Percentiles rank a stretch among this genome's conserved stretches.
Evolutionary conservation across 2,888 invertebrate species (phyloP).

Genomic region (Holacanthella duospinosa): DNA sequence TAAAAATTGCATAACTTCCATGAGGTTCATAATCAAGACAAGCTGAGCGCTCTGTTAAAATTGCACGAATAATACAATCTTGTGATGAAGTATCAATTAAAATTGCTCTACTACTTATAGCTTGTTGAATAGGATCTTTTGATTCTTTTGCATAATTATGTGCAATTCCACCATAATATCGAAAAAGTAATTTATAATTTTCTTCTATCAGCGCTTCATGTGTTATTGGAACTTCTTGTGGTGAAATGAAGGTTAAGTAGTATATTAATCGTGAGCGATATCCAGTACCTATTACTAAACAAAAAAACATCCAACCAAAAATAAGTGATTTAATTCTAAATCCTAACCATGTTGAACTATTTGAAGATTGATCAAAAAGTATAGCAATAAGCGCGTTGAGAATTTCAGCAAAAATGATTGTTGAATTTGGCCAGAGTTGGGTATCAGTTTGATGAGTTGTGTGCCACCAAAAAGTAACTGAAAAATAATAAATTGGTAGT

Average conservation of each 20-base stretch:
- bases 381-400: background rate
- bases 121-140: background rate
- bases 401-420: background rate
- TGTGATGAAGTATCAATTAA: background rate
- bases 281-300: background rate
- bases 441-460: background rate
- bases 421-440: background rate
- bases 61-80: background rate
- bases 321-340: background rate
- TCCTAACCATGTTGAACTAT: background rate
- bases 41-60: background rate
- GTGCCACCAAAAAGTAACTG: background rate
- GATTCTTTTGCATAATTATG: background rate
- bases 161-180: background rate
- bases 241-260: background rate
- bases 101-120: background rate
- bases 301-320: background rate
- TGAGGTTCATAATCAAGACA: background rate
- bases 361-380: background rate
- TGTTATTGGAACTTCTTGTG: background rate
- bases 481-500: background rate
- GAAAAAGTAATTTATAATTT: background rate
- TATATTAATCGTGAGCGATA: background rate
- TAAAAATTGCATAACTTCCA: background rate
- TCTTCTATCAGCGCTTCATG: background rate